These are phyloP conservation scores for Nomada fucata DNA, from an alignment of 2,888 invertebrate species.

Conservation along the genomic window DNA sequence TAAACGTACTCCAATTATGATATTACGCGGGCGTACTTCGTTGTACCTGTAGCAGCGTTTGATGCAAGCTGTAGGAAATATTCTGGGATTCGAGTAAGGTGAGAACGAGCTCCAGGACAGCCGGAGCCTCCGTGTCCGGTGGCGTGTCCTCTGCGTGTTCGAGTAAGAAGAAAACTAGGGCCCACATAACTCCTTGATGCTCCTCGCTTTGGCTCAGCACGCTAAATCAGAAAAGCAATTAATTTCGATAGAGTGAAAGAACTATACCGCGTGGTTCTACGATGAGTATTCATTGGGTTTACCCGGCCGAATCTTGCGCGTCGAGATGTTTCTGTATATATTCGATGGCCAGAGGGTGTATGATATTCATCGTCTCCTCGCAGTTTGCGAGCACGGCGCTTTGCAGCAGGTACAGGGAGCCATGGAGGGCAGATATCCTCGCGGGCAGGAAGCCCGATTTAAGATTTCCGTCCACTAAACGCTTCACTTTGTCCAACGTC, in stretches of 20 bases:
- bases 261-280: not conserved
- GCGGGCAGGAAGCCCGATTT: conserved; percentile 88
- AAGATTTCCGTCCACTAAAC: conserved; percentile 86
- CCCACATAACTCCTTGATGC: conserved; percentile 90
- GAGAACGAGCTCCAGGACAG: conserved; percentile 86
- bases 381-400: conserved; percentile 85
- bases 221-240: conserved; percentile 56
- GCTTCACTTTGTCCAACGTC: conserved; percentile 87
- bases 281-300: conserved; percentile 44
- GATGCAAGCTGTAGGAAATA: conserved; percentile 84
- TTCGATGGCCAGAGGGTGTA: conserved; percentile 85
- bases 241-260: not conserved
- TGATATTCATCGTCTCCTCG: conserved; percentile 85
- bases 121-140: conserved; percentile 86
- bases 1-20: not conserved
- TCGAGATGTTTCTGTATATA: conserved; percentile 85
- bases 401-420: conserved; percentile 88
- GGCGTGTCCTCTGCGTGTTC: conserved; percentile 89
- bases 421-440: conserved; percentile 88
- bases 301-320: conserved; percentile 81
- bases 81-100: conserved; percentile 82
- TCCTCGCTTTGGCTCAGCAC: conserved; percentile 84
- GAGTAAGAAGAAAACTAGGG: conserved; percentile 90
- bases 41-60: conserved; percentile 84
- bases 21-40: not conserved